phyloP scores from a whole-genome alignment of 2,113 vertebrate genomes.

The Dendrocopos noguchii region DNA sequence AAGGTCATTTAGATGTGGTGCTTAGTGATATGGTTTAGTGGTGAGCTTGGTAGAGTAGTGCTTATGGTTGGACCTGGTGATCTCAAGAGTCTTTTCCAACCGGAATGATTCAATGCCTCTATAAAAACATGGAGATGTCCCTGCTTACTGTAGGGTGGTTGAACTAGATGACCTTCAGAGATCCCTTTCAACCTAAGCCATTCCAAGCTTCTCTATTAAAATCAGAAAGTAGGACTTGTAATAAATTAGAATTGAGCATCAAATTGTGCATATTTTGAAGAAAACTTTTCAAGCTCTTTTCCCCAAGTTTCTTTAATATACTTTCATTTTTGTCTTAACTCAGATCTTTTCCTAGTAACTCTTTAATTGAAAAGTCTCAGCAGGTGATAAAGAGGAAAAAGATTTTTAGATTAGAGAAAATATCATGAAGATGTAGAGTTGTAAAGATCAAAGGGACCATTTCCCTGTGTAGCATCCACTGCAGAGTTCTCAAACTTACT shows the following conservation, averaged over 20 bases:
- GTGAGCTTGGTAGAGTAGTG: too few species aligned
- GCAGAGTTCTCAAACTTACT: neutral
- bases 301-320: neutral
- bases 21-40: too few species aligned
- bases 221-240: too few species aligned
- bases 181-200: too few species aligned
- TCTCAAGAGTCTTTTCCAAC: too few species aligned
- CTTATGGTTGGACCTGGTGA: too few species aligned
- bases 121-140: too few species aligned
- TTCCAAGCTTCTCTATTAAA: too few species aligned
- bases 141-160: too few species aligned
- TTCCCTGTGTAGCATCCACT: neutral
- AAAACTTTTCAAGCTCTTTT: neutral
- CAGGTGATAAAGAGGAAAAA: neutral
- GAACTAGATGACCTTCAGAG: too few species aligned
- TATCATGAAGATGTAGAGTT: neutral
- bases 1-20: too few species aligned
- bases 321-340: neutral
- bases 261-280: neutral
- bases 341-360: neutral
- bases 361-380: neutral
- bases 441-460: neutral
- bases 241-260: neutral
- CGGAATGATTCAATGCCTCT: too few species aligned
- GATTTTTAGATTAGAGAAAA: neutral